These are phyloP conservation scores for Perognathus longimembris DNA, from an alignment of 2,113 vertebrate species.

Conservation along the genomic window DNA sequence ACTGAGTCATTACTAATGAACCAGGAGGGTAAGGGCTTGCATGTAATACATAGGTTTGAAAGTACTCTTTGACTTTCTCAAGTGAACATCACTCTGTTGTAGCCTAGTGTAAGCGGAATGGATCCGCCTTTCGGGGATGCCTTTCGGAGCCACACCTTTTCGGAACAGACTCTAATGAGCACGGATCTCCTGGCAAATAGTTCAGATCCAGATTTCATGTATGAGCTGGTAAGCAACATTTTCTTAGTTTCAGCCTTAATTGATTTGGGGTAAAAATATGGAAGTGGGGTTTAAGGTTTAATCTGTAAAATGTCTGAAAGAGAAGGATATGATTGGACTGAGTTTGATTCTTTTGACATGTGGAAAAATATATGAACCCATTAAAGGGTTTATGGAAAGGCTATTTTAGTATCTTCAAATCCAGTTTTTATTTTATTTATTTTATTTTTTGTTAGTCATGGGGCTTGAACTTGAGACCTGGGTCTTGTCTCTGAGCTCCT, in stretches of 20 bases:
- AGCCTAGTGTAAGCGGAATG: constrained; percentile 99
- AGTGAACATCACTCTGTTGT: constrained; percentile 69
- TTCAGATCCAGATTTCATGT: constrained; percentile 99
- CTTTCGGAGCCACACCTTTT: constrained; percentile 98
- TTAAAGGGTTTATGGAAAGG: not conserved
- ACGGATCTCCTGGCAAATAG: constrained; percentile 97
- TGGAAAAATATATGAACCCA: not conserved
- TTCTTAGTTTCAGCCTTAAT: constrained; percentile 60
- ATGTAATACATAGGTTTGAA: constrained; percentile 28
- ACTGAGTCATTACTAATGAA: too few species aligned
- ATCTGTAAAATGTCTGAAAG: constrained; percentile 40
- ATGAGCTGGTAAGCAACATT: constrained; percentile 94
- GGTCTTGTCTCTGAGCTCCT: too few species aligned
- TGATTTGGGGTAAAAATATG: constrained; percentile 49
- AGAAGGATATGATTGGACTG: not conserved
- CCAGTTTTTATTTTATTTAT: not conserved
- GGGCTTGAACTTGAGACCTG: too few species aligned
- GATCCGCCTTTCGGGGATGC: constrained; percentile 98
- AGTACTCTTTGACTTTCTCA: constrained; percentile 54
- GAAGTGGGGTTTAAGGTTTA: not conserved
- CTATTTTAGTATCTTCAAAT: constrained; percentile 32
- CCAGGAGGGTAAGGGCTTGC: not conserved
- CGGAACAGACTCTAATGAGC: constrained; percentile 98
- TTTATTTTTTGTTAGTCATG: not conserved
- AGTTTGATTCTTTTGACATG: constrained; percentile 29